A percentile compares a stretch with the other conserved stretches of the same genome.
These are phyloP conservation scores for Drosophila nigrodunni DNA, from an alignment of 1,140 invertebrate genomes.

Conservation along the genomic window DNA sequence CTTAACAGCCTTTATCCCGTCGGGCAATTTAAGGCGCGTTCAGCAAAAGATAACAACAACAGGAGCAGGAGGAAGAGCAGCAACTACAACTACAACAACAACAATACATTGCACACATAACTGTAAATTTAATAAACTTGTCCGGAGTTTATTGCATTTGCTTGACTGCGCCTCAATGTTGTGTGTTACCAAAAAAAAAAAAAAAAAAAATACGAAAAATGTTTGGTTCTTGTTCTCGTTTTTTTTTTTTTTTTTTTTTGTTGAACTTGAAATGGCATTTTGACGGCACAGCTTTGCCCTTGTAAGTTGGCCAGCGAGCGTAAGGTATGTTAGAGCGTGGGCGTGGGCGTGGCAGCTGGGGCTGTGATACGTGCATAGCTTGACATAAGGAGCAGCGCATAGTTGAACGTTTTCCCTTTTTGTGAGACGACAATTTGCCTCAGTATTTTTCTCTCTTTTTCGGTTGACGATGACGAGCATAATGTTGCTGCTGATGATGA, in stretches of 20 bases:
- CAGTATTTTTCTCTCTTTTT: not conserved
- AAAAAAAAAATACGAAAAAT: constrained; percentile 14
- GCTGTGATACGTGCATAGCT: constrained; percentile 12
- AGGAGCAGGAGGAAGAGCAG: not conserved
- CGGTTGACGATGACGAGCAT: constrained; percentile 27
- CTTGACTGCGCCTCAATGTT: constrained; percentile 44
- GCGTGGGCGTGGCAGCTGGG: not conserved
- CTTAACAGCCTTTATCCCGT: constrained; percentile 34
- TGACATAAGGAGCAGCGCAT: constrained; percentile 40
- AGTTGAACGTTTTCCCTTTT: constrained; percentile 56
- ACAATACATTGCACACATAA: constrained; percentile 48
- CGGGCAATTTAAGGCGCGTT: constrained; percentile 33
- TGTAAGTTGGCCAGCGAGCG: not conserved
- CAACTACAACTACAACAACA: constrained; percentile 16
- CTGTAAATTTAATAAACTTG: constrained; percentile 78
- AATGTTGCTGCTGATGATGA: constrained; percentile 10
- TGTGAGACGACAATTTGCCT: constrained; percentile 2
- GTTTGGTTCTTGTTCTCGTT: not conserved
- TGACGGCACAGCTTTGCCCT: constrained; percentile 32
- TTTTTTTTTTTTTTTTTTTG: constrained; percentile 34
- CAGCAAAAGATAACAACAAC: constrained; percentile 2
- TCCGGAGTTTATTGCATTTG: constrained; percentile 76
- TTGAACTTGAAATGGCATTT: constrained; percentile 74
- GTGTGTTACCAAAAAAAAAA: constrained; percentile 37
- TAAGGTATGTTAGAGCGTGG: not conserved